Evolutionary conservation across 2,888 invertebrate genomes (phyloP).

Genomic region (Trachelus tabidus): DNA sequence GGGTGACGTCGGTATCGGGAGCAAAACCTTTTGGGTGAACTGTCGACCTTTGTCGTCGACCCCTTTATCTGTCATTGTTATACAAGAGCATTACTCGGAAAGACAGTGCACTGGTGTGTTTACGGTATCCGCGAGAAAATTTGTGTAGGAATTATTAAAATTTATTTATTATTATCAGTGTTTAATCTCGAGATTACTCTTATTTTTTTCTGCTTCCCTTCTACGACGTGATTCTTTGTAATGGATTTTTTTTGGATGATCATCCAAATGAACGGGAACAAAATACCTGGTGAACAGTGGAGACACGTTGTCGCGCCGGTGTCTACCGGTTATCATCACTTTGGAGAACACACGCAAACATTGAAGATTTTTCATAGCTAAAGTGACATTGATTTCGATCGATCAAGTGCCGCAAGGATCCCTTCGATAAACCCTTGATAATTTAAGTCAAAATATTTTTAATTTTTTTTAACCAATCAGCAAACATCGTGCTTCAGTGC

Average conservation of each 20-base stretch:
- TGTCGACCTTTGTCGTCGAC: neutral
- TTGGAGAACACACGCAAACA: constrained; percentile 17
- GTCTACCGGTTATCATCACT: constrained; percentile 17
- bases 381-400: neutral
- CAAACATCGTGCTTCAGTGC: neutral
- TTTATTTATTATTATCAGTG: neutral
- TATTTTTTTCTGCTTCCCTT: neutral
- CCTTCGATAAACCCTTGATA: neutral
- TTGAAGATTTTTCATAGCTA: neutral
- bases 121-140: neutral
- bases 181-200: neutral
- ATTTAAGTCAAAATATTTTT: neutral
- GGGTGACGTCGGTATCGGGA: constrained; percentile 1
- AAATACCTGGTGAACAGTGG: constrained; percentile 6
- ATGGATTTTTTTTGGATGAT: neutral
- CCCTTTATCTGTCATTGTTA: neutral
- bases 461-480: neutral
- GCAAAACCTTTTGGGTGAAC: neutral
- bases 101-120: neutral
- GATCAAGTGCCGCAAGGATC: neutral
- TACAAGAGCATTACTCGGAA: neutral
- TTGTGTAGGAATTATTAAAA: neutral
- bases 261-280: neutral
- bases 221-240: neutral
- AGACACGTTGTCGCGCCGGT: constrained; percentile 1